A percentile compares a stretch with the other conserved stretches of the same genome.
Conservation (phyloP, 2,797 vertebrate genomes). For the Acrossocheilus fasciatus region DNA sequence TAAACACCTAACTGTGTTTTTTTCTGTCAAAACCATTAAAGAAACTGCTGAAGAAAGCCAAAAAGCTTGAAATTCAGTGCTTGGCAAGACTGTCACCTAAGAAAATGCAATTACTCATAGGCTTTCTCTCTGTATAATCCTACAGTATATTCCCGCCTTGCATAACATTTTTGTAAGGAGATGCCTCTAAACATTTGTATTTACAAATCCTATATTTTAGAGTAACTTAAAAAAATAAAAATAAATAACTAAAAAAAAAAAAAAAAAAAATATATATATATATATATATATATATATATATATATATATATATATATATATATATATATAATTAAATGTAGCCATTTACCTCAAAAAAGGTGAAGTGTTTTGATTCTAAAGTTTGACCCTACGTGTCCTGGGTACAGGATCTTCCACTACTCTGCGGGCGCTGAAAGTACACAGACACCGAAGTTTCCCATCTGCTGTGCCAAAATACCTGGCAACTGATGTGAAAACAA, state of each 20-base stretch:
- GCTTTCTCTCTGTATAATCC: conserved; percentile 74
- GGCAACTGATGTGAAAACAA: conserved; percentile 47
- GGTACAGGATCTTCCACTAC: conserved; percentile 29
- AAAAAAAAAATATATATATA: too few species aligned
- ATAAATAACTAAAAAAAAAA: too few species aligned
- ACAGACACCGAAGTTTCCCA: conserved; percentile 31
- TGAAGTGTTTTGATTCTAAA: background rate
- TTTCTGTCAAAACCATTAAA: conserved; percentile 43
- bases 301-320: too few species aligned
- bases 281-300: background rate
- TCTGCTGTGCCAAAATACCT: conserved; percentile 48
- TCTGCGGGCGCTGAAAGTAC: conserved; percentile 42
- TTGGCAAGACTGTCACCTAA: conserved; percentile 72
- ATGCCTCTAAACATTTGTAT: conserved; percentile 71
- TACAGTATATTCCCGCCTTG: conserved; percentile 71
- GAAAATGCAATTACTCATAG: conserved; percentile 69
- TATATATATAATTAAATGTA: conserved; percentile 1
- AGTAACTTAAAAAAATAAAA: background rate
- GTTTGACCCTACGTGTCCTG: conserved; percentile 11
- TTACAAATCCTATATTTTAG: background rate
- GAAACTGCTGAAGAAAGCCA: conserved; percentile 64
- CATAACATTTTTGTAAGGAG: conserved; percentile 74
- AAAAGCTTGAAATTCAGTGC: conserved; percentile 60
- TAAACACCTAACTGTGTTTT: conserved; percentile 5
- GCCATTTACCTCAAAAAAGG: background rate